Base-by-base conservation (phyloP, 1,140 invertebrate genomes). In the Megalonaias nervosa region DNA sequence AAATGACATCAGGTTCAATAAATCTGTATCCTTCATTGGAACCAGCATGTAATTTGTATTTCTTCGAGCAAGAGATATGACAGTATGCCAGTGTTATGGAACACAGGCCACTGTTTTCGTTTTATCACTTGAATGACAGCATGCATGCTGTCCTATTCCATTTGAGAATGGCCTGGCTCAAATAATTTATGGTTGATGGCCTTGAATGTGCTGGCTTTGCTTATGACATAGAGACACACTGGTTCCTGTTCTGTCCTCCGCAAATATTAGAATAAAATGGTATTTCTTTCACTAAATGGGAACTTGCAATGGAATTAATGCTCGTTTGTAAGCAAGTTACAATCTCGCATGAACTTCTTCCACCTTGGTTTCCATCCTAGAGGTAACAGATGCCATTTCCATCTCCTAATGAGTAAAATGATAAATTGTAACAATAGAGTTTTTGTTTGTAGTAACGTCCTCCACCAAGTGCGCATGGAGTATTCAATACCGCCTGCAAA, bases 341-440 rank as follows among this genome's bases (percentile, higher is more conserved):
- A 60, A 82, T 74, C 61, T 82, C 74, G 71, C 58, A 58, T 23
- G 78, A 74, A 1, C 77, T 74, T 71, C 71, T 56, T 31, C 67
- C 66, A 17, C 67, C 81, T 15, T 82, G 66, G n/a, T 61, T 69
- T 60, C 75, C 79, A 60, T 70, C 67, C 71, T 78, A 82, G 1
- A 80, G 19, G 68, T 74, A 82, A 62, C 78, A 82, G 19, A 59
- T 69, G 38, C 71, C 81, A 57, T 70, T 60, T 62, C 58, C 64
- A 21, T 67, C 65, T 16, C 55, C 75, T 55, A 74, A 59, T 64
- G 21, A 55, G 57, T 82, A 80, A 66, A 82, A 68, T 13, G 68
- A 74, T 13, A 82, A 60, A 67, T 82, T 82, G 64, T 82, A 82
- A 16, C 69, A 74, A 69, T 48, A 38, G 14, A 79, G 65, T 69